Percentiles rank a stretch among this genome's conserved stretches.
These are phyloP conservation scores for Paramacrobiotus metropolitanus DNA, from an alignment of 1,140 invertebrate genomes.

Conservation along the genomic window DNA sequence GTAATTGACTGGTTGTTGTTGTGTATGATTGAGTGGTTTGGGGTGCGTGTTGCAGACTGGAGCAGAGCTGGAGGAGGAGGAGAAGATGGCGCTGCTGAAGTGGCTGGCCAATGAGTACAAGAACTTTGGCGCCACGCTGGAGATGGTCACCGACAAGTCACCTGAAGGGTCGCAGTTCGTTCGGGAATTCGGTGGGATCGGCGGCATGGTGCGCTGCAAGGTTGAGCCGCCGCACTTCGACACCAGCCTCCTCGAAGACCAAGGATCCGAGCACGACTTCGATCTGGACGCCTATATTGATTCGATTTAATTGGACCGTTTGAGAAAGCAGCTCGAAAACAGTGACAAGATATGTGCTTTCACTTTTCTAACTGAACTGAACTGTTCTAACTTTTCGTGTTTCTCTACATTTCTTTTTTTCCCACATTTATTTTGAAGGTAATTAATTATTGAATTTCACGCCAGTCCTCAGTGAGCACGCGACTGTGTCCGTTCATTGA, in stretches of 20 bases:
- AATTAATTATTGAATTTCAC: too few species aligned
- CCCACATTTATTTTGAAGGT: too few species aligned
- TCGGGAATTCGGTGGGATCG: conserved; percentile 93
- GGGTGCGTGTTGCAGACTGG: conserved; percentile 43
- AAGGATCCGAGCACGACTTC: conserved; percentile 63
- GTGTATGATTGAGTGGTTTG: background rate
- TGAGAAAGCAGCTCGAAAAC: too few species aligned
- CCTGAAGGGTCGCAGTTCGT: conserved; percentile 99
- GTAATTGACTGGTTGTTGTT: too few species aligned
- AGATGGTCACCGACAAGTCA: conserved; percentile 98
- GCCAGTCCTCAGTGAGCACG: too few species aligned
- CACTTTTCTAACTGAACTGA: too few species aligned
- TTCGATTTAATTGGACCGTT: too few species aligned
- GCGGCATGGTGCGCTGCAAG: conserved; percentile 93
- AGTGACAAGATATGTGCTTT: too few species aligned
- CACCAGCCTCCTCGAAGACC: conserved; percentile 33
- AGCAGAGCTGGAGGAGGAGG: conserved; percentile 86
- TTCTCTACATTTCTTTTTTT: too few species aligned
- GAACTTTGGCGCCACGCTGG: conserved; percentile 84
- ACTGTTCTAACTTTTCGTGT: too few species aligned
- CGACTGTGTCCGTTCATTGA: too few species aligned
- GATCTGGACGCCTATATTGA: conserved; percentile 92
- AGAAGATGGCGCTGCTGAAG: conserved; percentile 82
- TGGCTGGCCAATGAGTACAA: conserved; percentile 99
- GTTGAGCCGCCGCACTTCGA: conserved; percentile 93